Evolutionary conservation across 2,113 vertebrate genomes (phyloP).

Genomic region (Zosterops borbonicus): DNA sequence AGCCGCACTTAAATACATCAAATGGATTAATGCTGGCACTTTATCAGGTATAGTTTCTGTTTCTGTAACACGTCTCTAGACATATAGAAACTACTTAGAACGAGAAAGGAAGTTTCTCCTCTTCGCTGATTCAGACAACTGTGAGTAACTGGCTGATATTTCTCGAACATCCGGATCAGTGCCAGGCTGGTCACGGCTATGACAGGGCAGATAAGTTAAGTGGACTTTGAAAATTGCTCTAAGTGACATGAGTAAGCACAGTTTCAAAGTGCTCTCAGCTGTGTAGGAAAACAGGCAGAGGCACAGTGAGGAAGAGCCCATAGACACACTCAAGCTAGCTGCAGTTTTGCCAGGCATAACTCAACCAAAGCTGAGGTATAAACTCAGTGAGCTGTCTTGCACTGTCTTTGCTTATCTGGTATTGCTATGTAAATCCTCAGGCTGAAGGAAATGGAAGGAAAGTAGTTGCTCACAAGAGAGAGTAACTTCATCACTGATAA

Average conservation of each 20-base stretch:
- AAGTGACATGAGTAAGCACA: neutral
- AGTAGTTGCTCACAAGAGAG: neutral
- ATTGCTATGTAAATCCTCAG: neutral
- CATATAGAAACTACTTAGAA: constrained; percentile 53
- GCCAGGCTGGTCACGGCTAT: neutral
- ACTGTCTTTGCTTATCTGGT: neutral
- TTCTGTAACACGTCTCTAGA: constrained; percentile 68
- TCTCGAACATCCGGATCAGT: neutral
- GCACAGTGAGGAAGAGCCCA: neutral
- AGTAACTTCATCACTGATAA: neutral
- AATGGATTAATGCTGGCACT: constrained; percentile 72
- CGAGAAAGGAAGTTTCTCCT: constrained; percentile 29
- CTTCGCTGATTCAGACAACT: neutral
- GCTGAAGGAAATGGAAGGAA: neutral
- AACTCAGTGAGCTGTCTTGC: neutral
- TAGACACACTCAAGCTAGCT: neutral
- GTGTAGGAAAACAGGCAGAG: neutral
- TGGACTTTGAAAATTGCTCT: constrained; percentile 19
- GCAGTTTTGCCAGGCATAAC: neutral
- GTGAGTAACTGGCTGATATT: neutral
- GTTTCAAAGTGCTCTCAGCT: neutral
- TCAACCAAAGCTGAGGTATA: neutral
- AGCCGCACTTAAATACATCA: constrained; percentile 65
- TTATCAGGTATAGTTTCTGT: constrained; percentile 72
- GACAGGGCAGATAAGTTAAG: constrained; percentile 7